Conservation (phyloP, 2,797 vertebrate genomes). For the Pseudocheirus occidentalis region DNA sequence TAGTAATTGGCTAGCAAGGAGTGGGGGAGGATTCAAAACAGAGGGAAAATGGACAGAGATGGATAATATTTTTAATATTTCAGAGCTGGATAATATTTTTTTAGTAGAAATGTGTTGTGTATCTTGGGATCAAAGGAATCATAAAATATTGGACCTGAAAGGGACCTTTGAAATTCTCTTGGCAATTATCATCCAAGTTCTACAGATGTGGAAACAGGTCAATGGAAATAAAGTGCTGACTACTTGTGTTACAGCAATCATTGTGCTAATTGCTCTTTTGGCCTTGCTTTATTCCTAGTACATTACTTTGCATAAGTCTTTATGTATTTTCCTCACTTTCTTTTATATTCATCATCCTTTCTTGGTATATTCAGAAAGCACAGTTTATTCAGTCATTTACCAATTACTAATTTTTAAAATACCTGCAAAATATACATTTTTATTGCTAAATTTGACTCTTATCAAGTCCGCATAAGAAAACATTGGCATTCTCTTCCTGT, state of each 20-base stretch:
- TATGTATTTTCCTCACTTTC: background rate
- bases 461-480: background rate
- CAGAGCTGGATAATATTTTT: background rate
- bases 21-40: background rate
- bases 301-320: background rate
- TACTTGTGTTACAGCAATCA: background rate
- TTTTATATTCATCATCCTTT: background rate
- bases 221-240: background rate
- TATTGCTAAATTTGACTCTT: background rate
- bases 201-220: background rate
- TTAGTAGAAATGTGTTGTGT: background rate
- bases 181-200: background rate
- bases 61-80: too few species aligned
- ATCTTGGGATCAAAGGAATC: slow-evolving; percentile 13
- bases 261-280: background rate
- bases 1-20: background rate
- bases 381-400: background rate
- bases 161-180: background rate
- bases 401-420: background rate
- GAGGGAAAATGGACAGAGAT: background rate
- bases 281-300: background rate
- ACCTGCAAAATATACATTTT: background rate
- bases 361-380: background rate
- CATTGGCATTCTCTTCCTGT: background rate
- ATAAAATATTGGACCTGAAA: slow-evolving; percentile 6